Base-by-base conservation (phyloP, 2,797 vertebrate genomes). In the Enteromius mattozi region DNA sequence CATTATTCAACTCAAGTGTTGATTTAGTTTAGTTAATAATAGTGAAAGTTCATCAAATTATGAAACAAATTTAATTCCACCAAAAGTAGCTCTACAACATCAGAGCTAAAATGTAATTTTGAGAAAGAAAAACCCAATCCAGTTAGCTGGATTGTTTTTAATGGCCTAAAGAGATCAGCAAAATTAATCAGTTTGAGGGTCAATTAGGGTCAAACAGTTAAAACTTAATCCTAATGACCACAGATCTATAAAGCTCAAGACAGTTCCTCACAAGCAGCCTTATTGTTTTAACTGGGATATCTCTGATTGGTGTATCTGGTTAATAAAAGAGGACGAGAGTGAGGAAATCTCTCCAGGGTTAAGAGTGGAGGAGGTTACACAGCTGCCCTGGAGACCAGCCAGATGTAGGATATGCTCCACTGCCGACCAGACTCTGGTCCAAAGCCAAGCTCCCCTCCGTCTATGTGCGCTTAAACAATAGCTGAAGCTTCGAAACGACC, bases 271-370 rank as follows among this genome's bases (percentile, higher is more conserved):
- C 12, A 76, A 80, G 80, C 42, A 45, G 12, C 2, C 35, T 69
- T 27, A 68, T 54, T 83, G 72, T 87, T 78, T 30, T 8, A 63
- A 75, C 47, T 68, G 54, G 27, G 70, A 74, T 40, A 37, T 35
- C 42, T 35, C 30, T 61, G 49, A 83, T 85, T 85, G 75, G 69
- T 68, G 49, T 80, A 80, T 83, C 72, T 47, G 65, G 45, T 54
- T 86, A 92, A 92, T 90, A 91, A 84, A 88, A 89, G 88, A 81
- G 81, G 63, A 66, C 70, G 51, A 81, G 47, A 75, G 27, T 47
- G 40, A 35, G 51, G 70, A 89, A 85, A 85, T 83, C 87, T 85
- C 83, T 81, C 81, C 86, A 79, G 79, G 86, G 82, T 80, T 83
- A 71, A 89, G 83, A 84, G 72, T 85, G 74, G 14, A 78, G 69